Evolutionary conservation across 2,797 vertebrate species (phyloP).

Genomic region (Ibycter americanus): DNA sequence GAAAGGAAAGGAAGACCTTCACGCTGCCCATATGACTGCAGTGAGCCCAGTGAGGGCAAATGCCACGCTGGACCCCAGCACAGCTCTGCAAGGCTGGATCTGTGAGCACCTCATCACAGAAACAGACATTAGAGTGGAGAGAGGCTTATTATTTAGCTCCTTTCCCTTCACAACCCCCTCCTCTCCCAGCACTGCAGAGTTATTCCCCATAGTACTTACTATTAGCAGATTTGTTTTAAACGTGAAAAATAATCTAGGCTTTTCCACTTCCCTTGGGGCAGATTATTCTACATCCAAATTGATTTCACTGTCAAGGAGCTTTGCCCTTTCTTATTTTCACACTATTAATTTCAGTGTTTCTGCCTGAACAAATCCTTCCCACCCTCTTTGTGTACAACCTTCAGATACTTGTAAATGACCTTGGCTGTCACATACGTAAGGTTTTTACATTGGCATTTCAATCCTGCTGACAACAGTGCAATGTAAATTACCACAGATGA

Average conservation of each 20-base stretch:
- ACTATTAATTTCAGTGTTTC: neutral
- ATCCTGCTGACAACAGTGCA: neutral
- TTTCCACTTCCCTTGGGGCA: neutral
- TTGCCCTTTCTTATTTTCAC: slow-evolving; percentile 19
- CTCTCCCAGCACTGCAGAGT: neutral
- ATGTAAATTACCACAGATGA: neutral
- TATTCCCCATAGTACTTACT: neutral
- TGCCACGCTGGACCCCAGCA: rapidly evolving
- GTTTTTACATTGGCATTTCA: neutral
- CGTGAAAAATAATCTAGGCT: neutral
- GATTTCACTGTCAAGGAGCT: slow-evolving; percentile 45
- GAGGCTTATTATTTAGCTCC: neutral
- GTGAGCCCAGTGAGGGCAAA: neutral
- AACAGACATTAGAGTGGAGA: neutral
- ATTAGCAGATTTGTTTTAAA: slow-evolving; percentile 30
- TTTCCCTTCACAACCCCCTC: neutral
- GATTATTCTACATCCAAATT: slow-evolving; percentile 43
- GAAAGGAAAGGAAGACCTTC: neutral
- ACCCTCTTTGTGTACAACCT: neutral
- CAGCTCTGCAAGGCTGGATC: rapidly evolving
- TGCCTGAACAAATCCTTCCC: neutral
- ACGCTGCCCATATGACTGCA: neutral
- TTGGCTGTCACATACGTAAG: neutral
- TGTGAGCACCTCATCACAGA: neutral
- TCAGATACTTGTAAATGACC: neutral